Evolutionary conservation across 2,113 vertebrate genomes (phyloP), one percentile per base, ranked within the genome.

Genomic region (Ptychochromis oligacanthus): DNA sequence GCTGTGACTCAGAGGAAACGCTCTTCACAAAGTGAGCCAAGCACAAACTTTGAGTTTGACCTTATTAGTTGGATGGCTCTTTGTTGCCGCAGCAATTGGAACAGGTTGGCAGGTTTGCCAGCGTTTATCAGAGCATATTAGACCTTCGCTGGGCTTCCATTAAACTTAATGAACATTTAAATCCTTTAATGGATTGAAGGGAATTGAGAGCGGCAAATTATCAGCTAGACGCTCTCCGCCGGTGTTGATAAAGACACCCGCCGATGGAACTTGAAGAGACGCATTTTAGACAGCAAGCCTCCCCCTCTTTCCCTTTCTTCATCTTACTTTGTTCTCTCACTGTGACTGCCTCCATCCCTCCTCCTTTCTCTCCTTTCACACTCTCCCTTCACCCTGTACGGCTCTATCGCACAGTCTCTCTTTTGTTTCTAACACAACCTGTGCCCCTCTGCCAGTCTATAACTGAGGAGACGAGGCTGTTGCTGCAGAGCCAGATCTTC

Each of bases 101-200:
- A 72, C 89, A 86, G 91, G 91, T 88, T 93, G 92, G 87, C 90
- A 88, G 88, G 89, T 94, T 92, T 91, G 80, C 88, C 81, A 11
- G 88, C 46, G 59, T 92, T 92, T 91, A 92, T 94, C 93, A 90
- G 91, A 92, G 87, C 79, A 86, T 89, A 93, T 93, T 90, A 93
- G 88, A 88, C 84, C 85, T 93, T 83, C 79, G 18, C 89, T 89
- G 85, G 84, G 90, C 88, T 88, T 93, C 91, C 83, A 90, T 93
- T 90, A 91, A 85, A 93, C 88, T 81, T 94, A 90, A 94, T 94
- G 89, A 94, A 92, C 93, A 94, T 94, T 93, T 93, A 94, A 92
- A 93, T 93, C 91, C 90, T 90, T 88, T 89, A 92, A 94, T 93
- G 88, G 88, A 94, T 93, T 93, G 92, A 91, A 91, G 83, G 90